Base-by-base conservation (phyloP, 37 sponge, comb jelly and placozoan genomes). In the Eunapius fragilis region DNA sequence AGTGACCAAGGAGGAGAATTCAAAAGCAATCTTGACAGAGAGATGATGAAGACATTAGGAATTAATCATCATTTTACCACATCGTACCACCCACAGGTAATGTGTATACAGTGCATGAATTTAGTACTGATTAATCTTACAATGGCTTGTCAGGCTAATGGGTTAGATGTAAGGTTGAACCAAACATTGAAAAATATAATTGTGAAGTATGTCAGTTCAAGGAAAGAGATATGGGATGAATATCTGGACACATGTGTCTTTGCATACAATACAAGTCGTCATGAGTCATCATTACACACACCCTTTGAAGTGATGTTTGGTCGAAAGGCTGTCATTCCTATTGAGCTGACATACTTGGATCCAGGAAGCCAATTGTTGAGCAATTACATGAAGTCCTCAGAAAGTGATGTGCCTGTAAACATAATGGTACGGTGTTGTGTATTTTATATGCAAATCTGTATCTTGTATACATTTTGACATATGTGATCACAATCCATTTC, bases 261-360 rank as follows among this genome's bases (percentile, higher is more conserved):
- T 84, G 79, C 85, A 14, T 84, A 84, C 80, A 84, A 84, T 73
- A 84, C 78, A 25, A 24, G 78, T 3, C 48, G 47, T 36, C 85
- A 84, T 49, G 85, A 84, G 37, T 84, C 76, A 24, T 33, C 85
- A 4, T 36, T 36, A 26, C 34, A 81, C 76, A 30, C 85, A 33
- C 85, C 85, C 23, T 84, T 84, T 84, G 58, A 80, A 80, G 48
- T 84, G 32, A 84, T 84, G 85, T 84, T 84, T 84, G 85, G 85
- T 3, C 71, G 85, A 80, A 84, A 84, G 35, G 85, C 85, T 24
- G 37, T 50, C 26, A 27, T 84, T 36, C 85, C 79, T 25, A 81
- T 84, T 36, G 85, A 84, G 25, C 35, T 84, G 33, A 77, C 79
- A 2, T 26, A 41, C 6, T 41, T 41, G 41, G 41, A 41, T 41